Percentiles rank a stretch among this genome's conserved stretches.
Evolutionary conservation across 2,113 vertebrate species (phyloP).

Genomic region (Indicator maculatus): DNA sequence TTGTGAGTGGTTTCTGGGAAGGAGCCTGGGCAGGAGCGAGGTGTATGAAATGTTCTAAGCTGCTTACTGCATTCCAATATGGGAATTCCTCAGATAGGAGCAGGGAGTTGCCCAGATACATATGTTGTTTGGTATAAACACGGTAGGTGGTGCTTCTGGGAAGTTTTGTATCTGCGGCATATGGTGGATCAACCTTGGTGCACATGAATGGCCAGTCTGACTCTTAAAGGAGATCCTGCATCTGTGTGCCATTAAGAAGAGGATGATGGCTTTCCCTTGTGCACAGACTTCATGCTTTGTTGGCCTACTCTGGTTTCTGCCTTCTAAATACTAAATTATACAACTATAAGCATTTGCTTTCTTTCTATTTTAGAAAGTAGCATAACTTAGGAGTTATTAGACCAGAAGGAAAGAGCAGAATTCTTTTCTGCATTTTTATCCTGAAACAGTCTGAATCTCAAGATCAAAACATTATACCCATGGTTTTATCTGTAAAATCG

Average conservation of each 20-base stretch:
- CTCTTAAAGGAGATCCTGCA: not conserved
- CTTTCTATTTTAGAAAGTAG: not conserved
- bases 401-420: not conserved
- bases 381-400: not conserved
- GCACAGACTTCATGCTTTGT: not conserved
- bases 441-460: not conserved
- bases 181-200: not conserved
- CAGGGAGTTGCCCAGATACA: not conserved
- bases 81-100: not conserved
- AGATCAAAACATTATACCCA: not conserved
- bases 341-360: not conserved
- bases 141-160: not conserved
- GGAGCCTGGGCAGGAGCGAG: not conserved
- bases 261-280: not conserved
- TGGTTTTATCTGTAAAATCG: not conserved
- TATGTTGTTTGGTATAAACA: not conserved
- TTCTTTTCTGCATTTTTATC: not conserved
- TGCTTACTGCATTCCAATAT: not conserved
- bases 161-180: not conserved
- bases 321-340: not conserved
- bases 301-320: not conserved
- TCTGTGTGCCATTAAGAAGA: not conserved
- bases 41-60: not conserved
- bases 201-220: fast-evolving
- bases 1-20: not conserved